phyloP scores from a whole-genome alignment of 2,888 invertebrate genomes.

The Pachymerium ferrugineum region DNA sequence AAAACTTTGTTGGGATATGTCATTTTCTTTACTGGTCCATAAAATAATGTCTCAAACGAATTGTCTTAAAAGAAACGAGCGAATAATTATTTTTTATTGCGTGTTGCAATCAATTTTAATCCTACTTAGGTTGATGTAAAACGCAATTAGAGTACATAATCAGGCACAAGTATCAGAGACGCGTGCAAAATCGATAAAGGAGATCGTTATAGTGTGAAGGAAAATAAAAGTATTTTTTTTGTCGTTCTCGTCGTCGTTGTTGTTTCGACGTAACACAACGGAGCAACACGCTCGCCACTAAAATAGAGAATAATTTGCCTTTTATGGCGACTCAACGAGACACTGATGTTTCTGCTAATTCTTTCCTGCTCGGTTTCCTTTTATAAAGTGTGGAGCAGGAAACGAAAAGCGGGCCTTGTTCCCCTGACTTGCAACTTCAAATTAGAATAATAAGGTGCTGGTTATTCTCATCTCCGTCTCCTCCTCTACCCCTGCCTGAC shows the following conservation, averaged over 20 bases:
- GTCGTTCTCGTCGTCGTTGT: neutral
- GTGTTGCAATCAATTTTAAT: slow-evolving; percentile 1
- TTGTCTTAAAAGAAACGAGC: neutral
- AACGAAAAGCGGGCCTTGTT: neutral
- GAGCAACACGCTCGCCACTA: slow-evolving; percentile 20
- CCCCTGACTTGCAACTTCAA: neutral
- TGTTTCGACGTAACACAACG: neutral
- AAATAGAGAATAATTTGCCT: slow-evolving; percentile 19
- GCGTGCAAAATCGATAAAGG: neutral
- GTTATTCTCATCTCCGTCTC: neutral
- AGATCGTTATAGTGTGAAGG: neutral
- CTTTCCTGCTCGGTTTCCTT: slow-evolving; percentile 24
- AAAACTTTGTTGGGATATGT: neutral
- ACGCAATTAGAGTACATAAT: neutral
- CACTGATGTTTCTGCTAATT: slow-evolving; percentile 24
- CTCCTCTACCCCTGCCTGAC: neutral
- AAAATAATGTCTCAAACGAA: neutral
- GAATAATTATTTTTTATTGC: slow-evolving; percentile 15
- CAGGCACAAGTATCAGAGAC: neutral
- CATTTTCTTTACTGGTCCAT: neutral
- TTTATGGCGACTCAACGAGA: slow-evolving; percentile 15
- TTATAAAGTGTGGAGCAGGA: slow-evolving; percentile 17
- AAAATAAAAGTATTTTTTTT: neutral
- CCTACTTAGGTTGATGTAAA: neutral
- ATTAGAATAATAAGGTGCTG: neutral